phyloP scores from a whole-genome alignment of 2,797 vertebrate species.

The Pelobates cultripes region DNA sequence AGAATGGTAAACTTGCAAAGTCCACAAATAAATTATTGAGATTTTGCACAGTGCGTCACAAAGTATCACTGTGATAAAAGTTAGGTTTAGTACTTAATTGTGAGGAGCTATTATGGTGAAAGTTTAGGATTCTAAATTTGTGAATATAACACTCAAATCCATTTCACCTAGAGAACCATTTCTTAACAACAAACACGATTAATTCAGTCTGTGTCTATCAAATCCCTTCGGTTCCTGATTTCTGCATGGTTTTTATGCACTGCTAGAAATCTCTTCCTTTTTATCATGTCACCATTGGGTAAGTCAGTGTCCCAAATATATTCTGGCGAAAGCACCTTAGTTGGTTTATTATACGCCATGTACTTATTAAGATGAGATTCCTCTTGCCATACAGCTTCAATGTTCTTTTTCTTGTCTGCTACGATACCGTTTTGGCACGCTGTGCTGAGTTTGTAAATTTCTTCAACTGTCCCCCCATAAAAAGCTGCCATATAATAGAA shows the following conservation, averaged over 20 bases:
- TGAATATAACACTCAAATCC: too few species aligned
- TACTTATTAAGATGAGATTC: conserved; percentile 80
- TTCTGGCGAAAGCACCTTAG: conserved; percentile 77
- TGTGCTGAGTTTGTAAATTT: conserved; percentile 67
- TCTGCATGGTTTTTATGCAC: conserved; percentile 33
- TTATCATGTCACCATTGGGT: conserved; percentile 24
- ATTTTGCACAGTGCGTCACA: too few species aligned
- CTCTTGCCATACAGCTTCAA: conserved; percentile 65
- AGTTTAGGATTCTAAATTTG: too few species aligned
- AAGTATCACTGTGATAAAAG: too few species aligned
- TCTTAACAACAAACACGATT: background rate
- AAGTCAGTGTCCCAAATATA: conserved; percentile 73
- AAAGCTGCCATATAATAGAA: conserved; percentile 79
- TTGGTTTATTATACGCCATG: conserved; percentile 71
- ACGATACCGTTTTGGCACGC: conserved; percentile 68
- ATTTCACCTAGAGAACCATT: background rate
- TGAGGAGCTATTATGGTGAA: too few species aligned
- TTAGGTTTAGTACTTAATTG: too few species aligned
- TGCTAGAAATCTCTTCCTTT: conserved; percentile 23
- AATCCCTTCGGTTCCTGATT: conserved; percentile 23
- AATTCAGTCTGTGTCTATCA: background rate
- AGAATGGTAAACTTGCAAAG: background rate
- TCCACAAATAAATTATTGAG: too few species aligned
- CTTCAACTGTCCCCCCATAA: conserved; percentile 70
- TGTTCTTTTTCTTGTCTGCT: conserved; percentile 66